A percentile compares a stretch with the other conserved stretches of the same genome.
Evolutionary conservation across 2,888 invertebrate genomes (phyloP).

Genomic region (Ramazzottius varieornatus): DNA sequence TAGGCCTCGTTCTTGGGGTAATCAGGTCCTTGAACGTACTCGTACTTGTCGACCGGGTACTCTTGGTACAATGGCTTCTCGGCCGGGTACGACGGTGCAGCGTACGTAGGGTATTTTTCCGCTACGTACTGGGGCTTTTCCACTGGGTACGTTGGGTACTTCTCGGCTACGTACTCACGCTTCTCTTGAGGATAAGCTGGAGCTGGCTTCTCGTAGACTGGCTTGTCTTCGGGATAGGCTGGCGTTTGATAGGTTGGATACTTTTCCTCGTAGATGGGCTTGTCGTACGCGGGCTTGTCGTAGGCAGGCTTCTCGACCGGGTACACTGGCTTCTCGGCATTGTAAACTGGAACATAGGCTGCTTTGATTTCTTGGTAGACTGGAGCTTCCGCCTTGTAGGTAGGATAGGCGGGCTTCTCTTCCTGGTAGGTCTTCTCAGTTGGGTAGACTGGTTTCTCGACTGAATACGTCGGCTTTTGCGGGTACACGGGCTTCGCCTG

Average conservation of each 20-base stretch:
- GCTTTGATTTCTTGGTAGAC: neutral
- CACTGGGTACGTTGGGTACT: neutral
- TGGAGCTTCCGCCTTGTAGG: neutral
- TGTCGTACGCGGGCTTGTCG: neutral
- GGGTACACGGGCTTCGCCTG: no score
- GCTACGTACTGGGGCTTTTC: neutral
- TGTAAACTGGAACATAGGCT: neutral
- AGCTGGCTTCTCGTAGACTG: neutral
- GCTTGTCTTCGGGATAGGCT: neutral
- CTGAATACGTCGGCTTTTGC: no score
- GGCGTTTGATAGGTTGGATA: neutral
- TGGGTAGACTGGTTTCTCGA: neutral
- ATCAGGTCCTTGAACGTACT: neutral
- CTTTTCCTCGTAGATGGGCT: neutral
- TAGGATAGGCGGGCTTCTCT: neutral
- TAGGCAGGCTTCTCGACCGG: conserved; percentile 3
- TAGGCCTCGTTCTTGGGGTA: neutral
- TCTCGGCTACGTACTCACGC: neutral
- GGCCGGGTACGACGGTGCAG: neutral
- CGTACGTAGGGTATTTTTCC: neutral
- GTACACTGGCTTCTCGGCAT: neutral
- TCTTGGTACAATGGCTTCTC: neutral
- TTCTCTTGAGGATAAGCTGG: neutral
- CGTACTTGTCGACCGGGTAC: neutral
- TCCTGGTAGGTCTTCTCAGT: neutral